phyloP scores from a whole-genome alignment of 35 echinoderm and acorn worm species.

The Heliocidaris tuberculata region DNA sequence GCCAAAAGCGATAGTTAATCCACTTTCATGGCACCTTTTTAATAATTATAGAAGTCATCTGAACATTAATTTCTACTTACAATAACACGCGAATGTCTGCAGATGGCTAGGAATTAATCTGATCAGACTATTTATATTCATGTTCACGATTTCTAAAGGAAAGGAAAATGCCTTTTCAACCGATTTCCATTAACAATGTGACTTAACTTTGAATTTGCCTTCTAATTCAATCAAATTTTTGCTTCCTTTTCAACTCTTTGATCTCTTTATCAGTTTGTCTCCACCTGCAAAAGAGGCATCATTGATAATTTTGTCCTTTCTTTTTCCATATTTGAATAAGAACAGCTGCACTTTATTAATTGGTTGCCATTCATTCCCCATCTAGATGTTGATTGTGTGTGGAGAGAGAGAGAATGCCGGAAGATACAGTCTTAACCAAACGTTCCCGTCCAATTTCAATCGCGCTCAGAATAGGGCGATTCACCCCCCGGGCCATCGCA shows the following conservation, averaged over 20 bases:
- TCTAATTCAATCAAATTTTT: background rate
- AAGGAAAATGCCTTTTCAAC: background rate
- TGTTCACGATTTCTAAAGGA: background rate
- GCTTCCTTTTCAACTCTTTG: background rate
- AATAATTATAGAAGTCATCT: background rate
- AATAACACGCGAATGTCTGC: background rate
- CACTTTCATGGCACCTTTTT: background rate
- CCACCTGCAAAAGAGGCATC: slow-evolving; percentile 3
- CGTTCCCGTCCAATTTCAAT: slow-evolving; percentile 11
- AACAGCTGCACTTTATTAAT: slow-evolving; percentile 41
- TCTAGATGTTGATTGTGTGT: background rate
- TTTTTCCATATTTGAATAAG: background rate
- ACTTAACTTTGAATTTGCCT: background rate
- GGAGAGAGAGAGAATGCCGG: background rate
- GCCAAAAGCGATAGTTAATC: background rate
- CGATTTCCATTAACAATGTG: background rate
- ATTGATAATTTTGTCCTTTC: background rate
- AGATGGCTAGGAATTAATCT: background rate
- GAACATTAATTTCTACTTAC: background rate
- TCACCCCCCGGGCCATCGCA: background rate
- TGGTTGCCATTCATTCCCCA: slow-evolving; percentile 1
- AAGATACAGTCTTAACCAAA: slow-evolving; percentile 28
- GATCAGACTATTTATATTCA: background rate
- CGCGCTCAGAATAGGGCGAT: background rate
- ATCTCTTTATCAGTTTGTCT: slow-evolving; percentile 1